Percentiles rank a stretch among this genome's conserved stretches.
These are phyloP conservation scores for Phaethornis superciliosus DNA, from an alignment of 2,113 vertebrate genomes.

Conservation along the genomic window DNA sequence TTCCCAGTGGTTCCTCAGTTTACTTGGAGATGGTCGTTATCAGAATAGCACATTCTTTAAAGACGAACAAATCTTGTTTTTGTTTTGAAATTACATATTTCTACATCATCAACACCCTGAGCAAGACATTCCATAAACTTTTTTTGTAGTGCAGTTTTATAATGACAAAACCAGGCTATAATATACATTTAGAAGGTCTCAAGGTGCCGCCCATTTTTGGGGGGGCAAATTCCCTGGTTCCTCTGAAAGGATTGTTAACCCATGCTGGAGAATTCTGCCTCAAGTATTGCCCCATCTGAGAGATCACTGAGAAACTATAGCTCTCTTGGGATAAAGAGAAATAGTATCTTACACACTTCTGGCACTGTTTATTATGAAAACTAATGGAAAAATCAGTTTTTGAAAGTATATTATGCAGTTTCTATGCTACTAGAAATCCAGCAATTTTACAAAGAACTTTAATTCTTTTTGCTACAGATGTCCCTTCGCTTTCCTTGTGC, in stretches of 20 bases:
- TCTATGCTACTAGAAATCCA: background rate
- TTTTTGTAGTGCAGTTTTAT: background rate
- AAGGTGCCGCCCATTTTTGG: background rate
- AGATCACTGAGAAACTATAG: background rate
- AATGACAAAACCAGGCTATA: background rate
- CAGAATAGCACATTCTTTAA: slow-evolving; percentile 49
- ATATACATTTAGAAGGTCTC: background rate
- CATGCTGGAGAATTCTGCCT: background rate
- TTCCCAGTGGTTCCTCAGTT: slow-evolving; percentile 50
- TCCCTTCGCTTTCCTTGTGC: background rate
- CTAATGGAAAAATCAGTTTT: slow-evolving; percentile 43
- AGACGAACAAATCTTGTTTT: slow-evolving; percentile 8
- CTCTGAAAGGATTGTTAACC: background rate
- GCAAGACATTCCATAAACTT: background rate
- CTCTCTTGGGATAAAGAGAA: slow-evolving; percentile 11
- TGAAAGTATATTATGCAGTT: background rate
- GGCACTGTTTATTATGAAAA: slow-evolving; percentile 13
- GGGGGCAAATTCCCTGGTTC: background rate
- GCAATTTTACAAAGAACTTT: background rate
- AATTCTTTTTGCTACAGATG: background rate
- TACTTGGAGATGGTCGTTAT: slow-evolving; percentile 31
- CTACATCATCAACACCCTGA: background rate
- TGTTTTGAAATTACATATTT: slow-evolving; percentile 19
- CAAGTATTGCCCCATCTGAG: slow-evolving; percentile 16
- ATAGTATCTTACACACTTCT: background rate